Evolutionary conservation across 2,797 vertebrate species (phyloP), one percentile per base, ranked within the genome.

Genomic region (Enteromius anoplus): DNA sequence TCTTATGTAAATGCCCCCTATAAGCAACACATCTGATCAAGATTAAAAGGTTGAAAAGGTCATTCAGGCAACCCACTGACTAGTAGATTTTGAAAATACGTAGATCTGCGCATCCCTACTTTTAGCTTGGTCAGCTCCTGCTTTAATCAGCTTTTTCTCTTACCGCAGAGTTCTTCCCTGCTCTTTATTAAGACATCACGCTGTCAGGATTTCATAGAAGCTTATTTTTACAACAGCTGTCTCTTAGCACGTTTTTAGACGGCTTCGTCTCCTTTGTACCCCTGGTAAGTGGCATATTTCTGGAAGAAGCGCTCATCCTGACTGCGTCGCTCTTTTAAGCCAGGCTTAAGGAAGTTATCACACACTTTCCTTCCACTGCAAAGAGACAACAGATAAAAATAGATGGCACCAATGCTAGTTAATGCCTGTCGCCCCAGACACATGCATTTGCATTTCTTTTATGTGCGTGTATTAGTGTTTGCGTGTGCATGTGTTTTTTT

Each of bases 271-370:
- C 89, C 91, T 93, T 93, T 92, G 92, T 89, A 87, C 91, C 92
- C 93, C 91, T 92, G 93, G 93, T 93, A 94, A 89, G 89, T 82
- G 55, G 91, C 91, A 93, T 91, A 92, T 94, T 94, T 93, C 88
- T 90, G 91, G 89, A 86, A 88, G 92, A 91, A 89, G 91, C 91
- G 91, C 92, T 92, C 81, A 29, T 84, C 88, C 93, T 91, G 91
- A 90, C 91, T 93, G 91, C 85, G 83, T 81, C 82, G 88, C 91
- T 92, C 93, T 93, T 94, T 91, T 93, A 94, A 94, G 92, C 90
- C 88, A 11, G 91, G 91, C 91, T 94, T 94, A 94, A 94, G 88
- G 89, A 94, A 94, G 94, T 91, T 92, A 94, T 93, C 93, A 93
- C 92, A 92, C 91, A 92, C 92, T 91, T 87, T 87, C 78, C 80